Base-by-base conservation (phyloP, 2,888 invertebrate genomes). In the Omphaloscelis lunosa region DNA sequence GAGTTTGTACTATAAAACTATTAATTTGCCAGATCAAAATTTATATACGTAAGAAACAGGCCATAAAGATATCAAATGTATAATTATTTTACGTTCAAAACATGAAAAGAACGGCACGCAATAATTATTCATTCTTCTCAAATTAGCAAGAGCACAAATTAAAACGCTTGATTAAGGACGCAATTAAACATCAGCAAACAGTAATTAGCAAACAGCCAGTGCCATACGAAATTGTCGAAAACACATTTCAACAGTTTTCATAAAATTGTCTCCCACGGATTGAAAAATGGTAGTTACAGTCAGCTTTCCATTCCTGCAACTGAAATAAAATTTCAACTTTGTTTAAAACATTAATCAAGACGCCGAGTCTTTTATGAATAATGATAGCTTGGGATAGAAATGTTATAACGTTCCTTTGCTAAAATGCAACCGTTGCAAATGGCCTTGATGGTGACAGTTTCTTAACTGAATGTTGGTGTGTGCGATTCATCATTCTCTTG, bases 331-430 rank as follows among this genome's bases (percentile, higher is more conserved):
- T 89, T 90, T 88, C 87, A 91, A 91, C 90, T 91, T 91, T 90
- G 90, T 91, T 92, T 88, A 77, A 90, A 89, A 78, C 92, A 93
- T 93, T 92, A 93, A 92, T 93, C 92, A 92, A 87, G 87, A 88
- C 89, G 91, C 89, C 91, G 88, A 79, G 86, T 86, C 89, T 89
- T 88, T 91, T 90, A 90, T 92, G 93, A 93, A 93, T 93, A 92
- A 92, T 92, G 91, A 91, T 91, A 90, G 88, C 88, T 83, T 82
- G 80, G 85, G 88, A 88, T 86, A 79, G 72, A 79, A 87, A 80
- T 88, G 86, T 81, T 75, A 85, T 86, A 83, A 81, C 76, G 79
- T 84, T 81, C 59, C 73, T 70, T 75, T 84, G 58, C 82, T 84
- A 76, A 79, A 87, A 88, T 88, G 88, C 89, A 85, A 85, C 81